Evolutionary conservation across 2,113 vertebrate genomes (phyloP).

Genomic region (Antechinus flavipes): DNA sequence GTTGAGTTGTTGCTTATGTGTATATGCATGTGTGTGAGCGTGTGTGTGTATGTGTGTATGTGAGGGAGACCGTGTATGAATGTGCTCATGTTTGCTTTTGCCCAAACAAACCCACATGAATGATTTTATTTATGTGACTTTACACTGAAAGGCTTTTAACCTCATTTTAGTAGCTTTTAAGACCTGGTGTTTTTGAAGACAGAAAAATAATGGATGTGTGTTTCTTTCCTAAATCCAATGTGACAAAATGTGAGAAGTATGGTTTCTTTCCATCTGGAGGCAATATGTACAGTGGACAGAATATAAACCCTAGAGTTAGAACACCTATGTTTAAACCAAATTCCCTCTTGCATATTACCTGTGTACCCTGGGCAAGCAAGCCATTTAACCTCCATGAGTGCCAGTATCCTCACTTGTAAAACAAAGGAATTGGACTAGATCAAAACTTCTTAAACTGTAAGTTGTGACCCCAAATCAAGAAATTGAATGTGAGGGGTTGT

Average conservation of each 20-base stretch:
- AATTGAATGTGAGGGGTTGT: too few species aligned
- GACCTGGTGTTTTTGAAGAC: background rate
- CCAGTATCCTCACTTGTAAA: background rate
- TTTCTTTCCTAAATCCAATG: constrained; percentile 14
- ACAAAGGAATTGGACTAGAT: background rate
- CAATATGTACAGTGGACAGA: background rate
- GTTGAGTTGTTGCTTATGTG: background rate
- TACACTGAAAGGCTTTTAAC: constrained; percentile 25
- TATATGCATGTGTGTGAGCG: constrained; percentile 49
- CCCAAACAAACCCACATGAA: constrained; percentile 15
- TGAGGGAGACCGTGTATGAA: constrained; percentile 6
- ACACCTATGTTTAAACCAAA: background rate
- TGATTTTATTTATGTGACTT: constrained; percentile 53
- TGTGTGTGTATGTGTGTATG: constrained; percentile 31
- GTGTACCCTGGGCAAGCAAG: background rate
- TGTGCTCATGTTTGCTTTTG: constrained; percentile 64
- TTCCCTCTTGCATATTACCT: background rate
- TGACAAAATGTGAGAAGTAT: background rate
- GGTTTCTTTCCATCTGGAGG: background rate
- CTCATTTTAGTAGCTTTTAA: constrained; percentile 34
- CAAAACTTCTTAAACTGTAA: background rate
- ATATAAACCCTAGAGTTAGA: background rate
- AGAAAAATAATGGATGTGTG: background rate
- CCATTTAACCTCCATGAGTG: background rate
- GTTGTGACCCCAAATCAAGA: too few species aligned